Percentiles rank a stretch among this genome's conserved stretches.
phyloP scores from a whole-genome alignment of 2,797 vertebrate genomes.

The Ispidina picta region DNA sequence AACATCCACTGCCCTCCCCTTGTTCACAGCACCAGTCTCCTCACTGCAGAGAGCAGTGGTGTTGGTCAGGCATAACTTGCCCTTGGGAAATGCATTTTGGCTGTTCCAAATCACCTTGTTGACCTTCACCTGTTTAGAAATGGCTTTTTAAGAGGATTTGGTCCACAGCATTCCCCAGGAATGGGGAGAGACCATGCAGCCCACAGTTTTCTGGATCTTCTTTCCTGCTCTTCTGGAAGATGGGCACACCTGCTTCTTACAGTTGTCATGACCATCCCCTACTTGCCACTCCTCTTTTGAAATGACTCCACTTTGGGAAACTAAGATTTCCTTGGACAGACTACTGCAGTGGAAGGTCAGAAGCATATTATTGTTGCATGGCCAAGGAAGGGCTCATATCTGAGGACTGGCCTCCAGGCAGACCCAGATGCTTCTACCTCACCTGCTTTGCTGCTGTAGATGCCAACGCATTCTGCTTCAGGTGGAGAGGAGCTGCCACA shows the following conservation, averaged over 20 bases:
- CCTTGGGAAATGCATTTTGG: neutral
- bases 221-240: neutral
- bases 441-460: slow-evolving; percentile 91
- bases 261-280: neutral
- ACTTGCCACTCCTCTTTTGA: neutral
- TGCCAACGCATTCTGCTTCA: slow-evolving; percentile 92
- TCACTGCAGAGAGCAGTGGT: neutral
- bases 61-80: neutral
- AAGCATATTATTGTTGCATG: fast-evolving
- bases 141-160: neutral
- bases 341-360: neutral
- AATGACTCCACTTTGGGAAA: neutral
- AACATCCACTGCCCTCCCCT: neutral
- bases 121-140: neutral
- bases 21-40: neutral
- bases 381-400: neutral
- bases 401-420: neutral
- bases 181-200: neutral
- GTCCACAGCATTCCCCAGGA: neutral
- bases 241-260: neutral
- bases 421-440: neutral
- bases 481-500: slow-evolving; percentile 91
- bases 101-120: neutral
- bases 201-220: neutral
- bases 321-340: neutral